phyloP scores from a whole-genome alignment of 2,113 vertebrate genomes.

The Enhydra lutris region DNA sequence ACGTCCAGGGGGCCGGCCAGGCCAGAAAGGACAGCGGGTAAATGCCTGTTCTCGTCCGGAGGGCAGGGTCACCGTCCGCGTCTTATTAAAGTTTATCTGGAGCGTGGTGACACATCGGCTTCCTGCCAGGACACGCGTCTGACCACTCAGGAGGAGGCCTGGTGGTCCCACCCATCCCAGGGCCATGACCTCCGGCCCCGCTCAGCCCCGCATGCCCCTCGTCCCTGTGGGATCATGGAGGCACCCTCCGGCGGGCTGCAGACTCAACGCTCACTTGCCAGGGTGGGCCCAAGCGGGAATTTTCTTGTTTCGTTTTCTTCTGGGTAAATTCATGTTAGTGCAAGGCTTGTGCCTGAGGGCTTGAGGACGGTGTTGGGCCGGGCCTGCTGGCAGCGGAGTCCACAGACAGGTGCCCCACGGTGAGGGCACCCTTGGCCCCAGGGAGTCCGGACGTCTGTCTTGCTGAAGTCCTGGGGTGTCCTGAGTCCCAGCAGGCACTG shows the following conservation, averaged over 20 bases:
- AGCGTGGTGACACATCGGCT: constrained; percentile 46
- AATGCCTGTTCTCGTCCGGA: not conserved
- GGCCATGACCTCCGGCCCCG: not conserved
- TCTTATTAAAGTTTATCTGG: constrained; percentile 63
- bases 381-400: not conserved
- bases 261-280: not conserved
- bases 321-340: not conserved
- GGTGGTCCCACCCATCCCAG: fast-evolving
- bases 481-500: not conserved
- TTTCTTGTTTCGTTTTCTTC: not conserved
- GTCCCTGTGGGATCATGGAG: not conserved
- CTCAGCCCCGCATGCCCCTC: not conserved
- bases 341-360: fast-evolving
- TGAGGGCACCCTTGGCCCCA: not conserved
- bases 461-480: not conserved
- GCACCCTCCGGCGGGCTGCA: not conserved
- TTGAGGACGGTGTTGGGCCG: no score
- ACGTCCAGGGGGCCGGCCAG: not conserved
- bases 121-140: fast-evolving
- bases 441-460: not conserved
- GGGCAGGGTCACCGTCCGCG: not conserved
- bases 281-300: not conserved
- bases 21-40: not conserved
- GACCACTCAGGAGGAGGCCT: not conserved
- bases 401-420: fast-evolving